phyloP scores from a whole-genome alignment of 2,888 invertebrate species.

The Machimus rusticus region DNA sequence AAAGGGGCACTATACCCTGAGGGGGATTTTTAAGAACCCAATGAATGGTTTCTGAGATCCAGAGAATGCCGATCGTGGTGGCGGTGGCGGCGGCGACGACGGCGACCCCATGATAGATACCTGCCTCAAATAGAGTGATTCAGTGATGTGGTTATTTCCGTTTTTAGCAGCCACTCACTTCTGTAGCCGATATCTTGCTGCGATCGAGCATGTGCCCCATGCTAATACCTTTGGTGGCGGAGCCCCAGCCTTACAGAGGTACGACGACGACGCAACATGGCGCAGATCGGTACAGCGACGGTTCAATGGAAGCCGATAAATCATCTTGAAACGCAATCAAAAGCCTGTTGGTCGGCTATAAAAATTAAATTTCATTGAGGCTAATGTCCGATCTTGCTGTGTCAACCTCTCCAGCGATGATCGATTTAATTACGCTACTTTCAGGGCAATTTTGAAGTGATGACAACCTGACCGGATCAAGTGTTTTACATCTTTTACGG shows the following conservation, averaged over 20 bases:
- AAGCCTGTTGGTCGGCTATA: background rate
- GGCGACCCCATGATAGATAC: background rate
- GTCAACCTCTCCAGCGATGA: background rate
- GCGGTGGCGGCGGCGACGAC: too few species aligned
- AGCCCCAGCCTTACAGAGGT: background rate
- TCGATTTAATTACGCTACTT: background rate
- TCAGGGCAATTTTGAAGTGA: background rate
- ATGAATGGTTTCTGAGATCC: background rate
- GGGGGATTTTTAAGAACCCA: background rate
- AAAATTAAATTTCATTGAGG: conserved; percentile 5
- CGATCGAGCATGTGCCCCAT: background rate
- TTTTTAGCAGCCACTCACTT: conserved; percentile 4
- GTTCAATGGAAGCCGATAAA: background rate
- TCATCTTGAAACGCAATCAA: background rate
- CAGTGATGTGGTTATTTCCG: conserved; percentile 22
- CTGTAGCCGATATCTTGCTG: background rate
- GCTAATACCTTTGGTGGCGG: background rate
- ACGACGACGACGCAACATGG: background rate
- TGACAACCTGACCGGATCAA: background rate
- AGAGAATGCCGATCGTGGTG: too few species aligned
- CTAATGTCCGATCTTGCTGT: background rate
- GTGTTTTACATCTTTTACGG: background rate
- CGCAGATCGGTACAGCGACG: background rate
- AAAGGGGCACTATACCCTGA: background rate
- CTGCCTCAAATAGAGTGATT: background rate